These are phyloP conservation scores for Halcyon senegalensis DNA, from an alignment of 2,113 vertebrate species.

Conservation along the genomic window DNA sequence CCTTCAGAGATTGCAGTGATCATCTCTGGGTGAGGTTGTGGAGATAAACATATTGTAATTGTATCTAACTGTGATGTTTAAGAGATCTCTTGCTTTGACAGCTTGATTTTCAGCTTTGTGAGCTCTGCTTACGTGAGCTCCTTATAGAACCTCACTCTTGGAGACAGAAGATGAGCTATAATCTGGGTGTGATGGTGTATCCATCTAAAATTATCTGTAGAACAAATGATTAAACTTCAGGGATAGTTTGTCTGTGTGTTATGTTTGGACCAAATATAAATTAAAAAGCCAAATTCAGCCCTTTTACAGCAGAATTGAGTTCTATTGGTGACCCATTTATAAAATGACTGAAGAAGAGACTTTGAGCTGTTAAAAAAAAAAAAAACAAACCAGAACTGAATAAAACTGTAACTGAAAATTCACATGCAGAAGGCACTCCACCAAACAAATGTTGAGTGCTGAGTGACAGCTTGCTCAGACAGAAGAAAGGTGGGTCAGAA, in stretches of 20 bases:
- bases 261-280: background rate
- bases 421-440: background rate
- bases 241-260: background rate
- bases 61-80: background rate
- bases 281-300: background rate
- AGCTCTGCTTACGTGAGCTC: background rate
- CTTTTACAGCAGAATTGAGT: background rate
- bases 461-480: background rate
- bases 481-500: background rate
- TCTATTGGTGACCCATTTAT: background rate
- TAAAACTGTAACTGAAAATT: background rate
- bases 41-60: background rate
- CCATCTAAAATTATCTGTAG: background rate
- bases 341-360: background rate
- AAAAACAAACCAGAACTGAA: background rate
- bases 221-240: background rate
- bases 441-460: background rate
- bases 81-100: background rate
- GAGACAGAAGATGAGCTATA: background rate
- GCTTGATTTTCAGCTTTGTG: background rate
- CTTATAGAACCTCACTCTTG: background rate
- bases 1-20: background rate
- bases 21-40: background rate
- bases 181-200: background rate
- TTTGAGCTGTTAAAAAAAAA: background rate